These are phyloP conservation scores for Agapornis roseicollis DNA, from an alignment of 2,113 vertebrate species.

Conservation along the genomic window DNA sequence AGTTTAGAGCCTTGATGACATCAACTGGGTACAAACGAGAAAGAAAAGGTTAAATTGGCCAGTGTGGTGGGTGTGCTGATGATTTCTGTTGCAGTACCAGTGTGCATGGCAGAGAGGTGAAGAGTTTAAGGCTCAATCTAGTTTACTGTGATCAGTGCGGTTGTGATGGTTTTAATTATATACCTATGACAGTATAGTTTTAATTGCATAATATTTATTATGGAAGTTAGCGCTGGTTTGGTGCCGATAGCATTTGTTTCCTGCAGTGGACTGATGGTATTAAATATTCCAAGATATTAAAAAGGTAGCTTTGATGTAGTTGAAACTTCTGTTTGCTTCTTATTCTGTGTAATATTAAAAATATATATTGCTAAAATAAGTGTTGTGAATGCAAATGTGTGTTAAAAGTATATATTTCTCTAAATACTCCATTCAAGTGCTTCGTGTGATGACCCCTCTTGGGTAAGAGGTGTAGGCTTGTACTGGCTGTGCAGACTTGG, in stretches of 20 bases:
- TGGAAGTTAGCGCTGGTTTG: background rate
- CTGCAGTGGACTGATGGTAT: background rate
- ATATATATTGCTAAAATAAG: background rate
- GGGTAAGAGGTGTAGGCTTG: background rate
- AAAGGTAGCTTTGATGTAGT: background rate
- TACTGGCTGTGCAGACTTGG: background rate
- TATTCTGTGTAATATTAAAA: background rate
- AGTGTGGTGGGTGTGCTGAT: accelerated
- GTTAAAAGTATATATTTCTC: background rate
- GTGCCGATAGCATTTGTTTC: accelerated
- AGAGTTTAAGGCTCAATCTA: background rate
- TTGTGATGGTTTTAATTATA: conserved; percentile 6
- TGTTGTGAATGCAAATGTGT: accelerated
- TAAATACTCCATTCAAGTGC: background rate
- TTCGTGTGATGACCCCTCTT: accelerated
- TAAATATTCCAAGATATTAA: background rate
- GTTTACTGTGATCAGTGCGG: background rate
- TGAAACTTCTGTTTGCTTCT: background rate
- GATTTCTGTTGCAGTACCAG: accelerated
- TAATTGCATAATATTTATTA: background rate
- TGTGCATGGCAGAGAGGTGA: accelerated
- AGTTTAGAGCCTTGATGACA: accelerated
- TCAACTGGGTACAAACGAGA: accelerated
- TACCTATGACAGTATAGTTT: background rate
- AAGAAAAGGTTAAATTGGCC: background rate